Conservation (phyloP, 2,797 vertebrate genomes). For the Astyanax mexicanus region DNA sequence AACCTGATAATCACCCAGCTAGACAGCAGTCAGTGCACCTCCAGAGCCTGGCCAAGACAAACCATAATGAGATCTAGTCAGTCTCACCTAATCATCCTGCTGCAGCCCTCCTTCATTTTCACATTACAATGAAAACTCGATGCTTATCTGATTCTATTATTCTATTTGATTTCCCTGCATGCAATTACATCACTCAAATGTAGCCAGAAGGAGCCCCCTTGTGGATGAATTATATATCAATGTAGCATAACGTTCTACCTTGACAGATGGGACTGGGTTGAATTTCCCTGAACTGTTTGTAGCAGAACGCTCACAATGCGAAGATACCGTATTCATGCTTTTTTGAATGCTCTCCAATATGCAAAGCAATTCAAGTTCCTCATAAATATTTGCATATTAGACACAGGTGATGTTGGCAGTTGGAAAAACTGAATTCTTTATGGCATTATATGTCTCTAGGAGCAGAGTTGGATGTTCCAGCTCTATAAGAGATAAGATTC, state of each 20-base stretch:
- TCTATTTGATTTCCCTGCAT: neutral
- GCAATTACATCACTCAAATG: neutral
- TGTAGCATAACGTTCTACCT: neutral
- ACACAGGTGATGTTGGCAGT: neutral
- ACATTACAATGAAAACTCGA: neutral
- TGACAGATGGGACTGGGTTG: neutral
- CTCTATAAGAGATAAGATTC: neutral
- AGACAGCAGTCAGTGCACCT: neutral
- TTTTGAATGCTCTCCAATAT: neutral
- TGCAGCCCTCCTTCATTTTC: neutral
- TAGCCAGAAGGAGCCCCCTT: conserved; percentile 15
- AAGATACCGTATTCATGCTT: neutral
- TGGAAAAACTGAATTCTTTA: neutral
- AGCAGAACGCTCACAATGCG: neutral
- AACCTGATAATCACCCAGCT: neutral
- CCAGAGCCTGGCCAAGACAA: neutral
- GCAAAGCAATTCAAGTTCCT: neutral
- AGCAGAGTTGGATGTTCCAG: neutral
- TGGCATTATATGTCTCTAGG: neutral
- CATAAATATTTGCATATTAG: neutral
- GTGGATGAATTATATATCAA: conserved; percentile 1
- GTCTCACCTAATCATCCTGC: neutral
- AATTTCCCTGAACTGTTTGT: neutral
- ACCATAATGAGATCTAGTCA: neutral
- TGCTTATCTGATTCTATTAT: neutral